Conservation (phyloP, 2,113 vertebrate species). For the Sinosuthora webbiana region DNA sequence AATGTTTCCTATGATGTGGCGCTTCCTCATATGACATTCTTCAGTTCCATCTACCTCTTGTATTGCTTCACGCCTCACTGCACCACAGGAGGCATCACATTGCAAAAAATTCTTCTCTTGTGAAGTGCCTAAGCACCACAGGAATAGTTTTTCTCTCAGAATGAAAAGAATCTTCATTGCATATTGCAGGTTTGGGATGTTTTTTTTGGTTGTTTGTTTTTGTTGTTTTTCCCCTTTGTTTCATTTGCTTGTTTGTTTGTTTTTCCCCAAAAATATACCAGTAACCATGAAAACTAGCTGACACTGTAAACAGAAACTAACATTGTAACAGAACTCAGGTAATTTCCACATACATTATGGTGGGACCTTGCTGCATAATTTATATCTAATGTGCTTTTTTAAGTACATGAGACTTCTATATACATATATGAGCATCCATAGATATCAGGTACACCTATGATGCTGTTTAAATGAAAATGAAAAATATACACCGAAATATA, state of each 20-base stretch:
- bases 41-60: not conserved
- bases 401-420: not conserved
- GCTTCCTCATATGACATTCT: not conserved
- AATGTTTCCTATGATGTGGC: not conserved
- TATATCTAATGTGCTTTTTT: not conserved
- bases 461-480: not conserved
- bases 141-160: not conserved
- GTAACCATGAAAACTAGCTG: not conserved
- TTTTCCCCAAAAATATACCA: not conserved
- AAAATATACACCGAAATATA: not conserved
- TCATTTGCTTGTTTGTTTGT: not conserved
- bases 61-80: constrained; percentile 3
- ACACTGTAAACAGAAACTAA: not conserved
- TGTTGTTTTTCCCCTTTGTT: not conserved
- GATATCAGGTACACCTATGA: not conserved
- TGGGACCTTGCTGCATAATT: not conserved
- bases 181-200: not conserved
- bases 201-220: not conserved
- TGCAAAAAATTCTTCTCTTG: not conserved
- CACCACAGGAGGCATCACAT: not conserved
- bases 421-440: not conserved
- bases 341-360: not conserved
- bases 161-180: not conserved
- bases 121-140: not conserved
- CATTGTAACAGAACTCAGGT: not conserved